Evolutionary conservation across 2,888 invertebrate genomes (phyloP), one percentile per base, ranked within the genome.

Genomic region (Ethmia dodecea): DNA sequence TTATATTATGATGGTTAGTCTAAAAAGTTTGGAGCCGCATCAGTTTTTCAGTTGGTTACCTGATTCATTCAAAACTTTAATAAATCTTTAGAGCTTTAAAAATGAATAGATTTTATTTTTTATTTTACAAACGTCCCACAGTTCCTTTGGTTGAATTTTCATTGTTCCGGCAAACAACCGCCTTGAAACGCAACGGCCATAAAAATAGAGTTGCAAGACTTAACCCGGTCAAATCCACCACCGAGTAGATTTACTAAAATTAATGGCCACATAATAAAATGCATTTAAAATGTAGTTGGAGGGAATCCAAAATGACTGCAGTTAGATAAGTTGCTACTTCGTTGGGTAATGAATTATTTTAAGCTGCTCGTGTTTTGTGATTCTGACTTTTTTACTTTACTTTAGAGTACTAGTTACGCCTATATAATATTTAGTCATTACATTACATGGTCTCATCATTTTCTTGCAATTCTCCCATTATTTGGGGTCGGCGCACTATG

Each of bases 151-250:
- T 55, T 51, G 55, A 57, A 50, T 48, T 58, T 47, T 55, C 59
- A 62, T 64, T 66, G 62, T 66, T 51, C 55, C 52, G 57, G 58
- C 66, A 69, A 70, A 65, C 66, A 55, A 53, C 55, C 64, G 52
- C 59, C 57, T 69, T 58, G 49, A 55, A 60, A 60, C 47, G 48
- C 62, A 60, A 51, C 53, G 55, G 60, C 60, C 55, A 63, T 66
- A 67, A 71, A 65, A 68, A 66, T 57, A 54, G 56, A 52, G 45
- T 47, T 47, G 31, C 35, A 40, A 52, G 55, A 53, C 45, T 49
- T 33, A 64, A 64, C 53, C 47, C 45, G 64, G 63, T 62, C 61
- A 26, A 26, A 26, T 26, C n/a, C 12, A 60, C 58, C 54, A 53
- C 45, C 33, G 38, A 55, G 55, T 55, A 59, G 59, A 68, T 61